A percentile compares a stretch with the other conserved stretches of the same genome.
phyloP scores from a whole-genome alignment of 2,797 vertebrate species.

The Esox masquinongy region DNA sequence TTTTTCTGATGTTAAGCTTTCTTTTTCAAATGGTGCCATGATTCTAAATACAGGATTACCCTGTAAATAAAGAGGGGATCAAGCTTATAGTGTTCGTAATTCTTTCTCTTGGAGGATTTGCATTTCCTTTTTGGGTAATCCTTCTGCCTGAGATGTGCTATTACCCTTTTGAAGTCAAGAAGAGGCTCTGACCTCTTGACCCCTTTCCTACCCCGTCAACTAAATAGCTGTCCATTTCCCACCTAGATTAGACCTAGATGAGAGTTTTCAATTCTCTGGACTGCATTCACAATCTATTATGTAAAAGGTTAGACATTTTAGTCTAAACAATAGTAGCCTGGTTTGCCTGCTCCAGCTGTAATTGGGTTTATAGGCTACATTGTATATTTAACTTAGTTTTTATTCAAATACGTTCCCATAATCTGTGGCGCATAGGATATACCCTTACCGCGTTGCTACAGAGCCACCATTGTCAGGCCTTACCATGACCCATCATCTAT shows the following conservation, averaged over 20 bases:
- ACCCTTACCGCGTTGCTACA: too few relatives aligned
- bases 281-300: too few relatives aligned
- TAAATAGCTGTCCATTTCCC: conserved; percentile 7
- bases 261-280: too few relatives aligned
- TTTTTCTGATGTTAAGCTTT: background rate
- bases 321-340: background rate
- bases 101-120: background rate
- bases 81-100: background rate
- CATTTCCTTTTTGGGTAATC: conserved; percentile 4
- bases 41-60: background rate
- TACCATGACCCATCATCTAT: too few relatives aligned
- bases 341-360: too few relatives aligned
- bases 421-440: too few relatives aligned
- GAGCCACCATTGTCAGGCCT: too few relatives aligned
- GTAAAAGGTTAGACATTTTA: background rate
- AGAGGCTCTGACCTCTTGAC: background rate
- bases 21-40: background rate
- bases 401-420: background rate
- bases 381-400: background rate
- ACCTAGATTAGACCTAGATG: conserved; percentile 8
- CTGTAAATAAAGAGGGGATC: background rate
- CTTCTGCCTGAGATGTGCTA: background rate
- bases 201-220: background rate
- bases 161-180: background rate
- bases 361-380: background rate